phyloP scores from a whole-genome alignment of 2,797 vertebrate species.

The Pterois miles region DNA sequence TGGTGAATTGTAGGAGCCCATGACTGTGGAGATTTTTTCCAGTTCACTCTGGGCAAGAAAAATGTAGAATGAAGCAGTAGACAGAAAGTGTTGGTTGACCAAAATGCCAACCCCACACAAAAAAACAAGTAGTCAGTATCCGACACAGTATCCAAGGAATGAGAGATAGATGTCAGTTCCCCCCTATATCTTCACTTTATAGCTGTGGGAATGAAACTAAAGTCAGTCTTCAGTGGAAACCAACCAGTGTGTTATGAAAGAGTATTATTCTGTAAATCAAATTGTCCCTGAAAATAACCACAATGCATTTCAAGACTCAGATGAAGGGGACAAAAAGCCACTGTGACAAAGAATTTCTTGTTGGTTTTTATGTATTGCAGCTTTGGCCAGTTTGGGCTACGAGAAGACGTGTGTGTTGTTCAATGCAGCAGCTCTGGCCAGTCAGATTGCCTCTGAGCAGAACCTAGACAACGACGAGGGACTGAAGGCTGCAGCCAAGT shows the following conservation, averaged over 20 bases:
- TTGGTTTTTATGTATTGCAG: conserved; percentile 75
- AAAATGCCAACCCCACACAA: conserved; percentile 8
- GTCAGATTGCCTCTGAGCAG: conserved; percentile 97
- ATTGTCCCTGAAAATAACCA: neutral
- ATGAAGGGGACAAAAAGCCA: neutral
- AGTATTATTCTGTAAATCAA: neutral
- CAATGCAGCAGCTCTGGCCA: conserved; percentile 95
- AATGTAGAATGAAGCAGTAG: conserved; percentile 16
- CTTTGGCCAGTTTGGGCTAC: conserved; percentile 95
- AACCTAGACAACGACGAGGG: conserved; percentile 98
- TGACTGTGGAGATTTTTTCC: conserved; percentile 26
- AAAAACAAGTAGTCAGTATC: neutral
- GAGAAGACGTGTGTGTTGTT: conserved; percentile 99
- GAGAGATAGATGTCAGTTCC: neutral
- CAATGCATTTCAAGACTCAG: neutral
- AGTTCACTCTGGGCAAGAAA: neutral
- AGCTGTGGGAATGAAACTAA: neutral
- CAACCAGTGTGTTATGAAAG: neutral
- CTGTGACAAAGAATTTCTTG: neutral
- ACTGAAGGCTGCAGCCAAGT: conserved; percentile 93
- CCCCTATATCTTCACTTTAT: neutral
- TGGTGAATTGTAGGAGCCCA: conserved; percentile 30
- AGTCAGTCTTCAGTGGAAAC: neutral
- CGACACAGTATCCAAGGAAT: neutral
- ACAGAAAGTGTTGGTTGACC: conserved; percentile 9